Evolutionary conservation across 1,140 invertebrate species (phyloP).

Genomic region (Steinernema feltiae): DNA sequence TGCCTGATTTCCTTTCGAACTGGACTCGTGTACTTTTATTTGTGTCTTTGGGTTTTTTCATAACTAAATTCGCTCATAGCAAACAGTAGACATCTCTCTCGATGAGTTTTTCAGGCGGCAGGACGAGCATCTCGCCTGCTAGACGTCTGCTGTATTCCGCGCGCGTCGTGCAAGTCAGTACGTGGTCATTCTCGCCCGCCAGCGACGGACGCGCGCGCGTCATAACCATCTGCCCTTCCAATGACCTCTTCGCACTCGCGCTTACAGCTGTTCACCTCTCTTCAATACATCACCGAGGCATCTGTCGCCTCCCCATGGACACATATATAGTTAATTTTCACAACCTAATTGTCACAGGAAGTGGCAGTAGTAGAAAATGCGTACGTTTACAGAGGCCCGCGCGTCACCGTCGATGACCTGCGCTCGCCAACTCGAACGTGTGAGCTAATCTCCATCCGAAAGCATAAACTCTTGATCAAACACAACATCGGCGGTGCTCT

Average conservation of each 20-base stretch:
- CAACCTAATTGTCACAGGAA: conserved; percentile 10
- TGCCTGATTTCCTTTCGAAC: too few relatives aligned
- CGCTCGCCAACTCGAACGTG: not conserved
- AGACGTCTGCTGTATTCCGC: not conserved
- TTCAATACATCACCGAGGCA: conserved; percentile 8
- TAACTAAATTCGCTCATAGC: not conserved
- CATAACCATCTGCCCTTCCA: conserved; percentile 9
- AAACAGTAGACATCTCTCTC: not conserved
- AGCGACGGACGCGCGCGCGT: not conserved
- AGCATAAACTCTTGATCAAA: conserved; percentile 1
- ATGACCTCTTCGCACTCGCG: conserved; percentile 10
- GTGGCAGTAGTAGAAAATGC: too few relatives aligned
- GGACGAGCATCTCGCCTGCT: not conserved
- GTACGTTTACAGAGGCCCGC: too few relatives aligned
- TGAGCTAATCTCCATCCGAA: too few relatives aligned
- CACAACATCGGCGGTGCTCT: not conserved
- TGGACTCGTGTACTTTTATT: too few relatives aligned
- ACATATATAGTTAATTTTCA: conserved; percentile 7
- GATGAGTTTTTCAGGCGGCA: too few relatives aligned
- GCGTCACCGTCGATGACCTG: too few relatives aligned
- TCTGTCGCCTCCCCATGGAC: conserved; percentile 13
- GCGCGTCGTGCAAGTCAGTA: not conserved
- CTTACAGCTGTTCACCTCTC: conserved; percentile 11
- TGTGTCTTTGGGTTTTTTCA: too few relatives aligned
- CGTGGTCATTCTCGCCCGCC: not conserved